phyloP scores from a whole-genome alignment of 2,113 vertebrate genomes.

The Callithrix jacchus region DNA sequence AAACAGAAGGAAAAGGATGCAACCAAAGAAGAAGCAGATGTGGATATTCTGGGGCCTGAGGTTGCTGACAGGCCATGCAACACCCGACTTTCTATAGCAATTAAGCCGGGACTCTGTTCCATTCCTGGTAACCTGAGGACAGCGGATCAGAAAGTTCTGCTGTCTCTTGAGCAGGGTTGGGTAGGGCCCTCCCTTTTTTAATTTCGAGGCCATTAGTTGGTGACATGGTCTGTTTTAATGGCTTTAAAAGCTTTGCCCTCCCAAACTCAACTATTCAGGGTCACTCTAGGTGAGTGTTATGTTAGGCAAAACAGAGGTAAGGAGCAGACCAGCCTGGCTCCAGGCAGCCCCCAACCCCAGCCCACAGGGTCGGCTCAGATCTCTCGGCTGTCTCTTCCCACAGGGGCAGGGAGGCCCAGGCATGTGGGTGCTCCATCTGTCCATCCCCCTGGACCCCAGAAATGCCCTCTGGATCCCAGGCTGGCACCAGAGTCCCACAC shows the following conservation, averaged over 20 bases:
- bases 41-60: neutral
- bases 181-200: neutral
- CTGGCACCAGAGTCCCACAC: neutral
- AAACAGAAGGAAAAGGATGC: neutral
- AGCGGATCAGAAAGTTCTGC: fast-evolving
- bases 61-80: neutral
- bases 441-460: neutral
- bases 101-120: neutral
- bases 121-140: fast-evolving
- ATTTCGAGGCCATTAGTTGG: neutral
- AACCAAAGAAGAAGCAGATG: neutral
- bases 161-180: neutral
- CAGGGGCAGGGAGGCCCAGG: neutral
- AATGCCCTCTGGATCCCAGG: neutral
- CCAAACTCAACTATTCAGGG: fast-evolving
- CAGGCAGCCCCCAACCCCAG: neutral
- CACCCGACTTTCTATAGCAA: neutral
- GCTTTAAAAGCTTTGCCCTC: slow-evolving; percentile 34
- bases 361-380: neutral
- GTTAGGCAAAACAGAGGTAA: neutral
- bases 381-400: neutral
- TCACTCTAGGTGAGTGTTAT: neutral
- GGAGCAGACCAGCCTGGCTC: neutral
- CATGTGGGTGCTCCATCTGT: fast-evolving
- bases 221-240: neutral